Base-by-base conservation (phyloP, 2,797 vertebrate genomes). In the Chelon labrosus region DNA sequence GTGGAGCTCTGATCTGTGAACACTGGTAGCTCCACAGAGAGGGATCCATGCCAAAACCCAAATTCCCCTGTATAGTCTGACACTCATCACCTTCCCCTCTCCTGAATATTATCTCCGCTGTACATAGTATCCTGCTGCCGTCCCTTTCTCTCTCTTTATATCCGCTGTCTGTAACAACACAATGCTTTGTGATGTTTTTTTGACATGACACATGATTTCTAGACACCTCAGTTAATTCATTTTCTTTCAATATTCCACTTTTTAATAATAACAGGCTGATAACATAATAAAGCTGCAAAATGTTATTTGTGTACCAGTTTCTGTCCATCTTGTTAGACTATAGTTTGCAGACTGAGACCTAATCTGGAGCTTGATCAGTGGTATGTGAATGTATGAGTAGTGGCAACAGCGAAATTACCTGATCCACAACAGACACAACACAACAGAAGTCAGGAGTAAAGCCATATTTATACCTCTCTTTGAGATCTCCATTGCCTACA, bases 1-100 rank as follows among this genome's bases (percentile, higher is more conserved):
- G 90, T 77, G 74, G 85, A 93, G 93, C 94, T 94, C 94, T 90
- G 90, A 95, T 94, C 85, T 91, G 85, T 90, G 91, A 91, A 74
- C 56, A 80, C 44, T 90, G 87, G 91, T 68, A 63, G 79, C 68
- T 95, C 94, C 83, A 9, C 58, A 50, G 93, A 94, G 94, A 95
- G 73, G 1, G 68, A 85, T 85, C 90, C 88, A 88, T 95, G 93
- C 95, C 96, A 96, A 93, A 94, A 89, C 60, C 75, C 61, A 79
- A 82, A 86, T 83, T 64, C 71, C 87, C 75, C 67, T 2, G 3
- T 57, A 68, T 53, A 68, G 56, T 79, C 77, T 66, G 47, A 72
- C 41, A 51, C 76, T 77, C 79, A 68, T 56, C 57, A 7, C 46
- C 60, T 54, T 4, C 70, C 58, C 37, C 69, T 41, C 49, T 25